A percentile compares a stretch with the other conserved stretches of the same genome.
phyloP scores from a whole-genome alignment of 2,888 invertebrate species.

The Monochamus alternatus region DNA sequence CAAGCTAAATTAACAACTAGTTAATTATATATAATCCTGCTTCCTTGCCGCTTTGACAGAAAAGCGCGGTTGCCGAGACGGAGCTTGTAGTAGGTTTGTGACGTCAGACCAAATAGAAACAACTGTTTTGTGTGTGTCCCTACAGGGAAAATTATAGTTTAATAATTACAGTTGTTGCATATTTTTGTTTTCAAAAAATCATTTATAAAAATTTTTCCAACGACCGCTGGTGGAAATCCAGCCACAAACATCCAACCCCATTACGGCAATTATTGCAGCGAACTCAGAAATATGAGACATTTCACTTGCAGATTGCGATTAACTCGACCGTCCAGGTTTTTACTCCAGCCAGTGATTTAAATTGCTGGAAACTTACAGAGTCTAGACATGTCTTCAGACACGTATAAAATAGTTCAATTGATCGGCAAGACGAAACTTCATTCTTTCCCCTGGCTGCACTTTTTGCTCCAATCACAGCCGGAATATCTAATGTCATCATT shows the following conservation, averaged over 20 bases:
- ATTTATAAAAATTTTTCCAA: background rate
- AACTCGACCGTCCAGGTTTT: constrained; percentile 58
- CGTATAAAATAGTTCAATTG: constrained; percentile 57
- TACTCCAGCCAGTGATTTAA: constrained; percentile 57
- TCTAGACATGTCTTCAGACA: constrained; percentile 60
- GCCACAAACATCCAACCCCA: constrained; percentile 4
- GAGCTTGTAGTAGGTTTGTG: too few relatives aligned
- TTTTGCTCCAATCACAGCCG: constrained; percentile 43
- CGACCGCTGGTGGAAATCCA: constrained; percentile 18
- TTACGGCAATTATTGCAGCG: constrained; percentile 44
- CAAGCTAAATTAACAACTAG: too few relatives aligned
- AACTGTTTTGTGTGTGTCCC: too few relatives aligned
- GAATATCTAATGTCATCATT: constrained; percentile 45
- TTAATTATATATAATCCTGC: too few relatives aligned
- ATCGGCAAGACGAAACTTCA: constrained; percentile 42
- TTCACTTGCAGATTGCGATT: constrained; percentile 63
- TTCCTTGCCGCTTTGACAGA: too few relatives aligned
- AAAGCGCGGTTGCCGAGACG: too few relatives aligned
- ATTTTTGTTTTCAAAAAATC: too few relatives aligned
- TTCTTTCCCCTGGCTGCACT: constrained; percentile 41
- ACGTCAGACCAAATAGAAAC: too few relatives aligned
- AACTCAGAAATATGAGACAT: constrained; percentile 58
- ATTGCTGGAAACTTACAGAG: constrained; percentile 58
- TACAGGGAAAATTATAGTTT: too few relatives aligned
- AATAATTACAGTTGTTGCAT: too few relatives aligned